Evolutionary conservation across 2,888 invertebrate species (phyloP).

Genomic region (Perizoma flavofasciatum): DNA sequence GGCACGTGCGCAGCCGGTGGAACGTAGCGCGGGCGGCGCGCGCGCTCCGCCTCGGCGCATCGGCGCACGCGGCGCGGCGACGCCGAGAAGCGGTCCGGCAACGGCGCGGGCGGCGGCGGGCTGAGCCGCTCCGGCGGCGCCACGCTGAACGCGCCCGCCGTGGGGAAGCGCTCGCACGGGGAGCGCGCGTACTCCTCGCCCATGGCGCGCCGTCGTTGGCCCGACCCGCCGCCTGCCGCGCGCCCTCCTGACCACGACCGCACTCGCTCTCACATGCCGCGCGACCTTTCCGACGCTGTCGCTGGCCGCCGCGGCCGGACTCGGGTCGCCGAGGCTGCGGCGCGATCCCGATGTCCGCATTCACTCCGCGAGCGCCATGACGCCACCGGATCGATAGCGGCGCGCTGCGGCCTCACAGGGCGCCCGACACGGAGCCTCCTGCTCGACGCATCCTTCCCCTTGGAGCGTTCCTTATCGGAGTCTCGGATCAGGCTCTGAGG

Average conservation of each 20-base stretch:
- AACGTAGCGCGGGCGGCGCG: slow-evolving; percentile 84
- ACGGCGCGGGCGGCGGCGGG: slow-evolving; percentile 86
- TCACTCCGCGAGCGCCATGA: slow-evolving; percentile 79
- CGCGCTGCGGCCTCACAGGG: slow-evolving; percentile 75
- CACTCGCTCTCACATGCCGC: slow-evolving; percentile 78
- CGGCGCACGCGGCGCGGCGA: slow-evolving; percentile 85
- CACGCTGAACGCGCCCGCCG: slow-evolving; percentile 84
- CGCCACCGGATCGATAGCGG: slow-evolving; percentile 78
- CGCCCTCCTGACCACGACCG: slow-evolving; percentile 66
- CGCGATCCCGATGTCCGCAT: slow-evolving; percentile 78
- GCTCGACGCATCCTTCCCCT: slow-evolving; percentile 65
- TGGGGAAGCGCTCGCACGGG: slow-evolving; percentile 82
- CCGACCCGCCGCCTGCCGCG: slow-evolving; percentile 80
- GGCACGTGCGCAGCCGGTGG: slow-evolving; percentile 88
- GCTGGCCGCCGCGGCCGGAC: slow-evolving; percentile 62
- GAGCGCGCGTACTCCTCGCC: slow-evolving; percentile 82
- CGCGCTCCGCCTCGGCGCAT: slow-evolving; percentile 87
- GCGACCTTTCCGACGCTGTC: slow-evolving; percentile 70
- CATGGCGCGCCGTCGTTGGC: slow-evolving; percentile 79
- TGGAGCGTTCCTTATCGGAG: slow-evolving; percentile 50
- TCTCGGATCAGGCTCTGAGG: slow-evolving; percentile 65
- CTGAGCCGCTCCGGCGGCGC: slow-evolving; percentile 87
- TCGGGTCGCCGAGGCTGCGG: slow-evolving; percentile 66
- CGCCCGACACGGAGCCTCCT: slow-evolving; percentile 65
- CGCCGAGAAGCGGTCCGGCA: slow-evolving; percentile 83